These are phyloP conservation scores for Umimayanthus chanpuru DNA, from an alignment of 92 coral and sea anemone genomes.

Conservation along the genomic window DNA sequence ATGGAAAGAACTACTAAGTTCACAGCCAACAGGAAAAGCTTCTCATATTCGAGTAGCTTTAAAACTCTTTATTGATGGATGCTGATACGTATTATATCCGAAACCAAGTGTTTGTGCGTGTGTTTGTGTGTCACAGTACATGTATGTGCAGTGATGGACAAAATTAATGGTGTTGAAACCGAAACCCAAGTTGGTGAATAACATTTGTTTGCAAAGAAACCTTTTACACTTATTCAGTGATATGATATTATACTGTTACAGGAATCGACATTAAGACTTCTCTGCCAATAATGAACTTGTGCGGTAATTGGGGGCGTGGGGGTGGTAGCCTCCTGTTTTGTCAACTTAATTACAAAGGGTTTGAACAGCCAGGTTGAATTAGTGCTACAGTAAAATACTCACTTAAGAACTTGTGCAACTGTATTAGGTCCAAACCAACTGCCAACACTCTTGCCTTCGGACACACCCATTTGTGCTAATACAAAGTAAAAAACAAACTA, in stretches of 20 bases:
- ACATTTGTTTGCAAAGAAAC: not conserved
- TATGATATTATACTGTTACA: not conserved
- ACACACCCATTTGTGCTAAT: constrained; percentile 98
- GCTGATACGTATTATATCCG: not conserved
- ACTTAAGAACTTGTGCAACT: constrained; percentile 94
- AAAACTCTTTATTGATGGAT: not conserved
- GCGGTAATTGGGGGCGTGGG: no score
- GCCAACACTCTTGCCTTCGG: constrained; percentile 95
- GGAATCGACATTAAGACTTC: not conserved
- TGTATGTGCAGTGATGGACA: no score
- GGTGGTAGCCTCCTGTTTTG: no score
- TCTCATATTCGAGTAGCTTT: no score
- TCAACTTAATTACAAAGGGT: no score
- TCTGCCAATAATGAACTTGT: not conserved
- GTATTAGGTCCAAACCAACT: constrained; percentile 99
- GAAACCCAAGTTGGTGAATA: not conserved
- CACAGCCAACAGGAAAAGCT: no score
- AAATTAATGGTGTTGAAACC: not conserved
- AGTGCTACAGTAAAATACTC: constrained; percentile 25
- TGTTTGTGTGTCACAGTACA: no score
- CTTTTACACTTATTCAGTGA: not conserved
- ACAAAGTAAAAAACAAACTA: not conserved
- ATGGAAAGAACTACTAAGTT: no score
- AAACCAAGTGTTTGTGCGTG: no score
- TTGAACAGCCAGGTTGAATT: not conserved